Conservation (phyloP, 2,113 vertebrate genomes). For the Erythrocebus patas region DNA sequence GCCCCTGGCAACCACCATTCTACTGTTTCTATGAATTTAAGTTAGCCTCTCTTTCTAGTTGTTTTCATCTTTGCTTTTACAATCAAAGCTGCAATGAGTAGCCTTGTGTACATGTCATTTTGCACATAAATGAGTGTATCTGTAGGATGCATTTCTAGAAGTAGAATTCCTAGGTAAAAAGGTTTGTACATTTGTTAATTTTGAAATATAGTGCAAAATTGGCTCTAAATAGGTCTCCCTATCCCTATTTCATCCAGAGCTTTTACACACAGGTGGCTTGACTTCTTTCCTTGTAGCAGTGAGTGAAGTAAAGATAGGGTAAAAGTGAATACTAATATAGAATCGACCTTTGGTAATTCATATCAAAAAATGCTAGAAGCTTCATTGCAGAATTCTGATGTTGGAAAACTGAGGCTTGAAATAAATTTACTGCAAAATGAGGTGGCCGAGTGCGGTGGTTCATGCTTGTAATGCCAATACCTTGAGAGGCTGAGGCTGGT, state of each 20-base stretch:
- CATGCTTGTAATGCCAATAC: too few species aligned
- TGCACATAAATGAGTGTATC: background rate
- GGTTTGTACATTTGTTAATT: background rate
- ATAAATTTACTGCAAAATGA: background rate
- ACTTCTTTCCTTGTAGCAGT: background rate
- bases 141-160: conserved; percentile 24
- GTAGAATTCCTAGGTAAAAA: conserved; percentile 1
- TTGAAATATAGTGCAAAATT: background rate
- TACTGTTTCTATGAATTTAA: background rate
- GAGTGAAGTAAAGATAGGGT: background rate
- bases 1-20: background rate
- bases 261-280: too few species aligned
- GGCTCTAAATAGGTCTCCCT: background rate
- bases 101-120: background rate
- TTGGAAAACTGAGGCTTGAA: background rate
- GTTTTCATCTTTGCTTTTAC: background rate
- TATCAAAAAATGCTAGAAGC: background rate
- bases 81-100: background rate
- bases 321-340: background rate
- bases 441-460: too few species aligned
- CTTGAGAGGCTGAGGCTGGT: too few species aligned
- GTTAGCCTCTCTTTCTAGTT: background rate
- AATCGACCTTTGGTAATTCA: background rate
- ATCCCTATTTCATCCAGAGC: background rate
- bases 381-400: background rate